A percentile compares a stretch with the other conserved stretches of the same genome.
phyloP scores from a whole-genome alignment of 2,113 vertebrate species.

The Passer montanus region DNA sequence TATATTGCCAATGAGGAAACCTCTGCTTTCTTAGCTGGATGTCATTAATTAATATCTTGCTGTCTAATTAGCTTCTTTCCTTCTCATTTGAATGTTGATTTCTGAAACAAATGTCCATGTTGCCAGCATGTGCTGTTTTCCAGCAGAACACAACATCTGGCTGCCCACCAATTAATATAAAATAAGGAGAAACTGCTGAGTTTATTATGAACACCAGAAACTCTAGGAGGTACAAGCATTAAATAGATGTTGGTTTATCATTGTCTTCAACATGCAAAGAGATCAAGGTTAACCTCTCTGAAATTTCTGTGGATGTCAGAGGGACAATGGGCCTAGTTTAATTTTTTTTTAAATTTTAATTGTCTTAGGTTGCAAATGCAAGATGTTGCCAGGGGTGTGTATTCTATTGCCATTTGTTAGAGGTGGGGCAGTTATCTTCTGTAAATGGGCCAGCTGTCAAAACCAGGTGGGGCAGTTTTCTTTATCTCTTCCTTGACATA shows the following conservation, averaged over 20 bases:
- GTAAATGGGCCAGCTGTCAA: neutral
- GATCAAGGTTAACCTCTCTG: neutral
- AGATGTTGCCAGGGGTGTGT: neutral
- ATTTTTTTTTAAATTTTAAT: neutral
- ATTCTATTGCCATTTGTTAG: neutral
- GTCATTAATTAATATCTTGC: constrained; percentile 48
- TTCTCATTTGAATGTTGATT: constrained; percentile 16
- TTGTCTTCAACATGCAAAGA: neutral
- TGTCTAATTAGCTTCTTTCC: constrained; percentile 30
- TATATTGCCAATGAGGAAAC: neutral
- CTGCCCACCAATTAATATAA: constrained; percentile 18
- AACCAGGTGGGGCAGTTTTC: neutral
- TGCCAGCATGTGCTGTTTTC: neutral
- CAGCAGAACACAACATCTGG: neutral
- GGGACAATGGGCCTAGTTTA: neutral
- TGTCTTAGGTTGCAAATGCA: neutral
- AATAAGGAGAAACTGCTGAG: neutral
- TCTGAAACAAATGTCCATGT: neutral
- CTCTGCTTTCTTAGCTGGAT: constrained; percentile 16
- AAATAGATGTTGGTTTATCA: neutral
- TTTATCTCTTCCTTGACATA: neutral
- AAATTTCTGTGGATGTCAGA: neutral
- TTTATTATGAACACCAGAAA: neutral
- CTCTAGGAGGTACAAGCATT: neutral
- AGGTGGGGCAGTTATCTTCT: neutral